Conservation (phyloP, 2,888 invertebrate genomes). For the Drosophila sordidula region DNA sequence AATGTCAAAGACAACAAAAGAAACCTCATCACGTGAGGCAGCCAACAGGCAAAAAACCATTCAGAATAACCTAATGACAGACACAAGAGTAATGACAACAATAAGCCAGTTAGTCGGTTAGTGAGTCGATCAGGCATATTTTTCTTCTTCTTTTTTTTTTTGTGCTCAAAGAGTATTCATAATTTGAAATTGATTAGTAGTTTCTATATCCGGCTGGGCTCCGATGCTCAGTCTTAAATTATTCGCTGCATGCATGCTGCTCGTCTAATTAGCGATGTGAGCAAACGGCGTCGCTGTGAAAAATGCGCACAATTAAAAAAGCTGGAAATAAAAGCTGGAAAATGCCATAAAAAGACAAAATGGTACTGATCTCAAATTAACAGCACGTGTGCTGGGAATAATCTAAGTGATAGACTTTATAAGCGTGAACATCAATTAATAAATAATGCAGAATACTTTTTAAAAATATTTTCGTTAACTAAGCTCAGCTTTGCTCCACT, state of each 20-base stretch:
- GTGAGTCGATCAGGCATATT: slow-evolving; percentile 16
- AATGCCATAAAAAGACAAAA: slow-evolving; percentile 37
- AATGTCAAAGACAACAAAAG: slow-evolving; percentile 71
- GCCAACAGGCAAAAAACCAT: slow-evolving; percentile 19
- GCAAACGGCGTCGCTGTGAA: slow-evolving; percentile 48
- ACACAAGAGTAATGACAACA: slow-evolving; percentile 13
- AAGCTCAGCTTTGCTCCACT: background rate
- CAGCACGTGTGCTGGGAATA: slow-evolving; percentile 17
- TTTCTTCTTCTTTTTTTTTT: slow-evolving; percentile 52
- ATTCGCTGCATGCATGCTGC: slow-evolving; percentile 46
- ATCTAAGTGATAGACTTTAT: background rate
- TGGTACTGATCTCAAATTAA: slow-evolving; percentile 4
- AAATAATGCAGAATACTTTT: too few species aligned
- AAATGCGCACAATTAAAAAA: slow-evolving; percentile 63
- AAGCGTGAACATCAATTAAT: too few species aligned
- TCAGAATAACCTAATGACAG: slow-evolving; percentile 61
- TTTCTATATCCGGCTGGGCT: slow-evolving; percentile 64
- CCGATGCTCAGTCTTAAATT: slow-evolving; percentile 34
- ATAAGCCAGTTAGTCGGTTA: slow-evolving; percentile 34
- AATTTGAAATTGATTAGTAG: slow-evolving; percentile 68
- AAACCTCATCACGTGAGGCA: slow-evolving; percentile 65
- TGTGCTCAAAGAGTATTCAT: slow-evolving; percentile 57
- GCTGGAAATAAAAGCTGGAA: slow-evolving; percentile 67
- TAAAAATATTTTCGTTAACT: too few species aligned
- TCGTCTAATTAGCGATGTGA: slow-evolving; percentile 54